These are phyloP conservation scores for Chloroceryle aenea DNA, from an alignment of 2,113 vertebrate genomes.

Conservation along the genomic window DNA sequence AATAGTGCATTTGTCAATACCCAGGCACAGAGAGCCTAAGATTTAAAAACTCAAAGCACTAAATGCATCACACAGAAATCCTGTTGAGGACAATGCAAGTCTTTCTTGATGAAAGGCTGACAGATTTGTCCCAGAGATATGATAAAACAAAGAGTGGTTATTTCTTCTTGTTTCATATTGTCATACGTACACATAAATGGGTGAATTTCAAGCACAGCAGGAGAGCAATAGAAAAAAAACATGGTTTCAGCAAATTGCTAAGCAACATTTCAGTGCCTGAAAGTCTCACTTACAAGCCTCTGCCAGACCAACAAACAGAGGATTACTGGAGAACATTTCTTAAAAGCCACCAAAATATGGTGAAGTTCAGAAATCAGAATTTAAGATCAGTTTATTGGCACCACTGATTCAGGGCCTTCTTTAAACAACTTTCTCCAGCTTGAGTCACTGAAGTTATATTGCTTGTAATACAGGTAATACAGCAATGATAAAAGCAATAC, in stretches of 20 bases:
- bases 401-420: not conserved
- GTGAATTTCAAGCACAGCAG: constrained; percentile 25
- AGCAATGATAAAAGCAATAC: not conserved
- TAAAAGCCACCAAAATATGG: not conserved
- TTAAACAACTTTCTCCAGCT: not conserved
- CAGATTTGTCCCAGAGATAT: not conserved
- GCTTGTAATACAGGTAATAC: not conserved
- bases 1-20: constrained; percentile 3
- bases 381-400: not conserved
- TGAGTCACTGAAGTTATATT: not conserved
- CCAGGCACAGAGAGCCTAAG: not conserved
- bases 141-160: constrained; percentile 1
- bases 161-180: not conserved
- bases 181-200: not conserved
- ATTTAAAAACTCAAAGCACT: not conserved
- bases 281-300: not conserved
- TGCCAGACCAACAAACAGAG: not conserved
- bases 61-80: not conserved
- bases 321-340: not conserved
- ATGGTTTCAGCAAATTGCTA: constrained; percentile 14
- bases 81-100: not conserved
- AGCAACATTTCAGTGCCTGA: not conserved
- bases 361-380: not conserved
- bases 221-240: constrained; percentile 2
- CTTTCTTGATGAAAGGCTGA: constrained; percentile 5